Percentiles rank a stretch among this genome's conserved stretches.
phyloP scores from a whole-genome alignment of 2,113 vertebrate genomes.

The Centrocercus urophasianus region DNA sequence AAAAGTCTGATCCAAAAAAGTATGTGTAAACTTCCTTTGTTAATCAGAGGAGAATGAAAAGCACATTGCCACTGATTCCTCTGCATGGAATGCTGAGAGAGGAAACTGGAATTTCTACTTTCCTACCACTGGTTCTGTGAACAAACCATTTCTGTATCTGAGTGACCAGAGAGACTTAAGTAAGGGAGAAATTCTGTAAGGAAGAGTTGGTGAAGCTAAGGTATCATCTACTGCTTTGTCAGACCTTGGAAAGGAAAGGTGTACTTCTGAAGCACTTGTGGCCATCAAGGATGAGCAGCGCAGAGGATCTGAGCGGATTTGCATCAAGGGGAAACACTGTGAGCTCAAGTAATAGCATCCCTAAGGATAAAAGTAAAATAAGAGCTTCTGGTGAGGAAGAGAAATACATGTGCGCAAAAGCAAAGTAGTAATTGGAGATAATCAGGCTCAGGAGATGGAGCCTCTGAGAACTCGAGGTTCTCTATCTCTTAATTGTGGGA shows the following conservation, averaged over 20 bases:
- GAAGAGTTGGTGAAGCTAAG: not conserved
- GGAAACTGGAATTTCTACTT: constrained; percentile 32
- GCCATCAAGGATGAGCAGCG: not conserved
- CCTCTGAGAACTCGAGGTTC: not conserved
- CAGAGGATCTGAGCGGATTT: not conserved
- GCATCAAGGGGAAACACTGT: not conserved
- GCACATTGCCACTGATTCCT: not conserved
- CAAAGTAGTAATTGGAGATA: not conserved
- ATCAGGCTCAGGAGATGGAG: not conserved
- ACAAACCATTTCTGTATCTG: constrained; percentile 4
- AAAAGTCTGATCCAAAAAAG: not conserved
- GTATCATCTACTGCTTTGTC: not conserved
- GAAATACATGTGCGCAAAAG: not conserved
- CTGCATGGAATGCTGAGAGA: constrained; percentile 10
- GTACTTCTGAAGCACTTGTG: not conserved
- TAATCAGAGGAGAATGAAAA: constrained; percentile 26
- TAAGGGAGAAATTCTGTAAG: not conserved
- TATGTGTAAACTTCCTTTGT: not conserved
- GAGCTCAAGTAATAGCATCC: not conserved
- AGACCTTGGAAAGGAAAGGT: not conserved
- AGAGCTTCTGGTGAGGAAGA: not conserved
- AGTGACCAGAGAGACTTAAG: not conserved
- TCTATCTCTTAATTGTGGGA: not conserved
- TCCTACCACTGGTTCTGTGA: not conserved
- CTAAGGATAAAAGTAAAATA: not conserved